Base-by-base conservation (phyloP, 2,113 vertebrate genomes). In the Oxyruncus cristatus region DNA sequence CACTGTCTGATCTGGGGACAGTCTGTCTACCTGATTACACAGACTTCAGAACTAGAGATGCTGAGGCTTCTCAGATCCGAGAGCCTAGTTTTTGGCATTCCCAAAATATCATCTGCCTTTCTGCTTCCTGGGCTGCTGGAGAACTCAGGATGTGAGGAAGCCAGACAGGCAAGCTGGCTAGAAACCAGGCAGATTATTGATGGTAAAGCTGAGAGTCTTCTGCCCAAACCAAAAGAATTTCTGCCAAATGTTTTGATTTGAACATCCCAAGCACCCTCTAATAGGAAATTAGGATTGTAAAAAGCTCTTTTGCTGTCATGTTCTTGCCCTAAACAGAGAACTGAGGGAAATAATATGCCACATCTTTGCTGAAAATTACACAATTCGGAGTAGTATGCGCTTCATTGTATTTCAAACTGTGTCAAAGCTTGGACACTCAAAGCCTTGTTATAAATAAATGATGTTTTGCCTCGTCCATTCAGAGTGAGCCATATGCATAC, bases 231-330 rank as follows among this genome's bases (percentile, higher is more conserved):
- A 94, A 95, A 92, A 3, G 3, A 59, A 55, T 58, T 73, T 71
- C 85, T 85, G 82, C 53, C 88, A 94, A 93, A 92, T 83, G 88
- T 95, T 95, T 91, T 88, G 79, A 84, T 84, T 81, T 89, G 21
- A 91, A 80, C 56, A 78, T 92, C 80, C 72, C 83, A 91, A 70
- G 37, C 46, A 92, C 14, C 12, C 33, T 92, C 50, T 72, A 92
- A 88, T 39, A 66, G 55, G 77, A 86, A 79, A 75, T 53, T 30
- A 81, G 39, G 30, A 73, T 50, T 89, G 49, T 30, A 30, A 89
- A 83, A 83, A 92, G 39, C 50, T 81, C 33, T 63, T 77, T 44
- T 70, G 74, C n/a, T 66, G 83, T 71, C 78, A 78, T 80, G 15
- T 85, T 90, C 76, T 88, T 84, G 68, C 35, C 59, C 79, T 83